These are phyloP conservation scores for Apistogramma diplotaenia DNA, from an alignment of 2,113 vertebrate species.

Conservation along the genomic window DNA sequence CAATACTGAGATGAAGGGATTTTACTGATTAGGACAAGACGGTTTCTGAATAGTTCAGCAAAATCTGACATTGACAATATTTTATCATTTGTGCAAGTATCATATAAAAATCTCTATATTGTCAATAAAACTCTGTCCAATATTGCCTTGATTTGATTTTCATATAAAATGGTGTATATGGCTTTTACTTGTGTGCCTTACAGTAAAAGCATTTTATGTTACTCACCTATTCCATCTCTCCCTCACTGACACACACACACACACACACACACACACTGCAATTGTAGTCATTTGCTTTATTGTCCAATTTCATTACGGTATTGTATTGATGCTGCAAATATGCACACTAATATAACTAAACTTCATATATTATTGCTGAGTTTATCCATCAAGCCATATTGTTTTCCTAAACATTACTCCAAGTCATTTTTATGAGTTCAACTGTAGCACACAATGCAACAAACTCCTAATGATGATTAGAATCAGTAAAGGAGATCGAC, in stretches of 20 bases:
- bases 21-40: neutral
- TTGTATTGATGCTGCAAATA: conserved; percentile 30
- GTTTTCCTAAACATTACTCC: neutral
- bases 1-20: neutral
- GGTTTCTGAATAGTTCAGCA: neutral
- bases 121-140: neutral
- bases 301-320: neutral
- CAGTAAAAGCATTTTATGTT: neutral
- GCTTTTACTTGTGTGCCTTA: too few species aligned
- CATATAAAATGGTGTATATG: neutral
- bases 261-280: neutral
- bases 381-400: neutral
- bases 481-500: neutral
- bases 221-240: neutral
- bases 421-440: conserved; percentile 1
- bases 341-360: neutral
- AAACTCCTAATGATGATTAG: neutral
- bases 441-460: neutral
- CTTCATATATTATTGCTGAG: neutral
- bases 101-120: neutral
- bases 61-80: neutral
- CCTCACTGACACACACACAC: neutral
- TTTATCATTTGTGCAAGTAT: neutral
- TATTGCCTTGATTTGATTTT: neutral
- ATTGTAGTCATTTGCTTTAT: neutral